phyloP scores from a whole-genome alignment of 2,888 invertebrate genomes.

The Pachliopta kotzebuea region DNA sequence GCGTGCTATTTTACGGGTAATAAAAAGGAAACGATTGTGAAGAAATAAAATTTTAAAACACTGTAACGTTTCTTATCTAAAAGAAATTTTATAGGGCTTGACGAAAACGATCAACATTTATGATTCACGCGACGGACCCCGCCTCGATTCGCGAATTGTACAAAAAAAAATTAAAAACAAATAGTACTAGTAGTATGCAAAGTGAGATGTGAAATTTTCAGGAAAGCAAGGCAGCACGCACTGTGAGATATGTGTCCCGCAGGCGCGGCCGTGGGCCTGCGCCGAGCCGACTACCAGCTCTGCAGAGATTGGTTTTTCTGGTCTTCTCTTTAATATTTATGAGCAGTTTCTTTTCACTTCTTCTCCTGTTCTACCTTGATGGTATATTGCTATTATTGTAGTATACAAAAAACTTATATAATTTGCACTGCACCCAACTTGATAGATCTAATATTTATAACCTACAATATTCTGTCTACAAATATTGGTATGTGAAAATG shows the following conservation, averaged over 20 bases:
- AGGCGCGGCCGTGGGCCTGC: conserved; percentile 42
- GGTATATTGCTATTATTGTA: conserved; percentile 58
- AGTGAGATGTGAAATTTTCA: conserved; percentile 66
- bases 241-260: conserved; percentile 47
- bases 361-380: conserved; percentile 62
- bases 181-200: conserved; percentile 68
- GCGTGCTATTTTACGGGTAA: conserved; percentile 23
- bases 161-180: conserved; percentile 63
- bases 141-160: conserved; percentile 59
- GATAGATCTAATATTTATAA: too few species aligned
- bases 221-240: conserved; percentile 44
- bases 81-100: conserved; percentile 54
- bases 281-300: conserved; percentile 63
- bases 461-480: not conserved
- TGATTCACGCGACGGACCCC: conserved; percentile 69
- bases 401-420: not conserved
- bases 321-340: conserved; percentile 74
- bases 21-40: conserved; percentile 28
- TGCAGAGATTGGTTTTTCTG: conserved; percentile 69
- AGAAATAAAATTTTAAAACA: conserved; percentile 26
- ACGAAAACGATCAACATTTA: conserved; percentile 68
- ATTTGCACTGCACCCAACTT: too few species aligned
- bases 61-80: conserved; percentile 37
- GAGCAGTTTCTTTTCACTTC: conserved; percentile 48
- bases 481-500: not conserved